phyloP scores from a whole-genome alignment of 2,113 vertebrate species.

The Podocnemis expansa region DNA sequence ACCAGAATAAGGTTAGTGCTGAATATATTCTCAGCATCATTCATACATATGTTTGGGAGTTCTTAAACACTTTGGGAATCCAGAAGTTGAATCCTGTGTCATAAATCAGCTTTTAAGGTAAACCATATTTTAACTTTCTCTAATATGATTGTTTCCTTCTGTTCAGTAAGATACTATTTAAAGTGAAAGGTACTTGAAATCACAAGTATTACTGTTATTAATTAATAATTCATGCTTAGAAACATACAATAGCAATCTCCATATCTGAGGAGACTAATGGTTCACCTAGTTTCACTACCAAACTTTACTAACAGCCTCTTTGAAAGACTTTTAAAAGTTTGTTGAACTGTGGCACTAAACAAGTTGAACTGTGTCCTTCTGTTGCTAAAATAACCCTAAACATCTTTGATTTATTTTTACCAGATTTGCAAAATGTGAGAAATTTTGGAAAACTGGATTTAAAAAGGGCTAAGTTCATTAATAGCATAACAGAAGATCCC shows the following conservation, averaged over 20 bases:
- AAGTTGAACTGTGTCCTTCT: background rate
- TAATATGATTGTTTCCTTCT: background rate
- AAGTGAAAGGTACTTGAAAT: background rate
- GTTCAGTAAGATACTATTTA: background rate
- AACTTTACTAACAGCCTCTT: background rate
- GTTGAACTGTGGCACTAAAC: constrained; percentile 5
- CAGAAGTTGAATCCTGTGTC: background rate
- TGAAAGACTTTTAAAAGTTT: background rate
- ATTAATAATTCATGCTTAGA: background rate
- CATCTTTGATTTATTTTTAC: background rate
- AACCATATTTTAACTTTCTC: too few species aligned
- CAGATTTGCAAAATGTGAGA: background rate
- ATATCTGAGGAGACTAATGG: background rate
- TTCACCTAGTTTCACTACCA: background rate
- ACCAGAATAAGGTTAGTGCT: background rate
- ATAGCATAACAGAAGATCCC: background rate
- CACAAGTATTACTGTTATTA: background rate
- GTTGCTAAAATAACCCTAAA: background rate
- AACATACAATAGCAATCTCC: background rate
- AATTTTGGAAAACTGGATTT: background rate
- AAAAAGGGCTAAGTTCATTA: background rate
- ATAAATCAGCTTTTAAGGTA: background rate
- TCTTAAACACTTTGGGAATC: background rate
- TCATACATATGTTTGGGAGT: background rate
- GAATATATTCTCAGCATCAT: background rate